Conservation (phyloP, 2,113 vertebrate species). For the Festucalex cinctus region DNA sequence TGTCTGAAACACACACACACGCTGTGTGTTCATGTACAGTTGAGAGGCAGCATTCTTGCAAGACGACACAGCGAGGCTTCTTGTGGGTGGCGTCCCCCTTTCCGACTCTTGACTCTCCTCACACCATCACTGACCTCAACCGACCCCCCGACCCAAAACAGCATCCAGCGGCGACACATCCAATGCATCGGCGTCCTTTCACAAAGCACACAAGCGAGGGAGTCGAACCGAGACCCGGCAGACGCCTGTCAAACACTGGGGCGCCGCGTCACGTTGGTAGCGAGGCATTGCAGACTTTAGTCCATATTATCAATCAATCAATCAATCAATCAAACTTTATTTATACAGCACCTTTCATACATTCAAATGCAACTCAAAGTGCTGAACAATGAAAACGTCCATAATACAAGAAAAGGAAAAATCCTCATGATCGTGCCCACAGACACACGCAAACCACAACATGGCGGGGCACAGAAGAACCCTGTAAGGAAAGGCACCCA, state of each 20-base stretch:
- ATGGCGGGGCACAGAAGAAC: no score
- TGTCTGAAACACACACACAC: background rate
- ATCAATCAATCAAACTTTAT: background rate
- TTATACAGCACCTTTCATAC: no score
- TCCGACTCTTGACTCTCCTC: background rate
- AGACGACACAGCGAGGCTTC: slow-evolving; percentile 3
- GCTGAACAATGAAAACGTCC: no score
- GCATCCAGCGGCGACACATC: background rate
- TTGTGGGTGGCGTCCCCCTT: background rate
- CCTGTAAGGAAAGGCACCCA: no score
- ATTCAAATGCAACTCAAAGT: no score
- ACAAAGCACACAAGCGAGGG: background rate
- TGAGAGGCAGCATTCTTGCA: slow-evolving; percentile 4
- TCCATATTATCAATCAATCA: no score
- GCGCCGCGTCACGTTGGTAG: background rate
- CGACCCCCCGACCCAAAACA: background rate
- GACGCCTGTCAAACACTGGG: background rate
- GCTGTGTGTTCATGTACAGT: background rate
- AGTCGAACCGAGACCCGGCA: background rate
- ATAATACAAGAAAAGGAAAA: no score
- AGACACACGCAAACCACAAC: no score
- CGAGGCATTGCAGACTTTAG: no score
- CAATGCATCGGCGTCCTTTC: no score
- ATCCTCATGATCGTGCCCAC: no score
- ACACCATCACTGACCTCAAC: background rate